Conservation (phyloP, 2,797 vertebrate species). For the Acipenser oxyrinchus region DNA sequence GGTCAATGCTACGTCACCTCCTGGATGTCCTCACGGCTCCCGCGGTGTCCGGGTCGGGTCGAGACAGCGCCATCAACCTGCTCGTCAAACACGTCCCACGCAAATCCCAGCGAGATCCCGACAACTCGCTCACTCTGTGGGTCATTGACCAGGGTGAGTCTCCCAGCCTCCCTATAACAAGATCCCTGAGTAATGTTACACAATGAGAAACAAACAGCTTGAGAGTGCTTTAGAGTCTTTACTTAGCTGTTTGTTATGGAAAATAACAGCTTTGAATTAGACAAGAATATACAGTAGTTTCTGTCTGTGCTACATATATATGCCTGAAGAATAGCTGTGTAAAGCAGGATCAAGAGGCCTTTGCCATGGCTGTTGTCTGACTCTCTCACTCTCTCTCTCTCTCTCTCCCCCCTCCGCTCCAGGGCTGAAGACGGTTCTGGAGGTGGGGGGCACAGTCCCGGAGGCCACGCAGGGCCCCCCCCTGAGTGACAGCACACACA, state of each 20-base stretch:
- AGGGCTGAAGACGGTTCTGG: conserved; percentile 62
- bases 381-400: not conserved
- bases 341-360: no score
- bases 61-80: conserved; percentile 85
- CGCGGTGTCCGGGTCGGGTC: conserved; percentile 70
- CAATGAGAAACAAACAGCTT: no score
- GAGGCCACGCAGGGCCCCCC: conserved; percentile 35
- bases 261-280: no score
- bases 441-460: conserved; percentile 47
- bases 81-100: conserved; percentile 87
- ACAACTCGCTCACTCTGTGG: conserved; percentile 87
- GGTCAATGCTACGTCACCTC: conserved; percentile 76
- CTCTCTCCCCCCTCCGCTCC: not conserved
- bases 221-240: no score
- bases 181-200: no score
- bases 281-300: not conserved
- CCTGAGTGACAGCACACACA: conserved; percentile 80
- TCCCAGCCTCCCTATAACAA: not conserved
- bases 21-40: conserved; percentile 73
- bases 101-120: conserved; percentile 73
- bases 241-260: no score
- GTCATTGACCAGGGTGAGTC: conserved; percentile 87
- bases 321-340: no score
- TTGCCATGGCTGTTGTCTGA: not conserved
- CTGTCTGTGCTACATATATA: not conserved